These are phyloP conservation scores for Paramuricea clavata DNA, from an alignment of 92 coral and sea anemone genomes.

Conservation along the genomic window DNA sequence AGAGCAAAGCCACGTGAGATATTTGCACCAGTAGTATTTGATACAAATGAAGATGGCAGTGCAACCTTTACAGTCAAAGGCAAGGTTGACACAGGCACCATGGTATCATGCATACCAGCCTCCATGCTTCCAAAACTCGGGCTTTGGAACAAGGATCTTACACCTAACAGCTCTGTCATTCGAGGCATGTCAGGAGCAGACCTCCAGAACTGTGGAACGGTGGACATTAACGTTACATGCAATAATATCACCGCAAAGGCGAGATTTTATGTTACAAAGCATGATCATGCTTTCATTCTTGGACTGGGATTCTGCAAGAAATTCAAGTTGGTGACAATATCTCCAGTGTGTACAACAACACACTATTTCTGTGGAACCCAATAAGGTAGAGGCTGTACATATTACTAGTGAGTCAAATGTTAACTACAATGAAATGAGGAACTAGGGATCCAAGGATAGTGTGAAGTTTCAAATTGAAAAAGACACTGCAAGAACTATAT, in stretches of 20 bases:
- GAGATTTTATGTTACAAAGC: conserved; percentile 61
- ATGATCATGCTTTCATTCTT: conserved; percentile 69
- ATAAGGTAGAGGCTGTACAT: conserved; percentile 72
- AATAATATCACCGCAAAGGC: conserved; percentile 28
- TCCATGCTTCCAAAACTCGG: conserved; percentile 66
- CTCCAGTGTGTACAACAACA: conserved; percentile 74
- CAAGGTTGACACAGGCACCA: conserved; percentile 73
- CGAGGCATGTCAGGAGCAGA: conserved; percentile 73
- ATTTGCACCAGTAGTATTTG: neutral
- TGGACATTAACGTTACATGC: no score
- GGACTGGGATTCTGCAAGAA: conserved; percentile 71
- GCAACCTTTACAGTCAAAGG: conserved; percentile 36
- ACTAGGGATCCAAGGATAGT: no score
- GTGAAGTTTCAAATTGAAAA: no score
- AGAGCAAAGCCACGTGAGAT: neutral
- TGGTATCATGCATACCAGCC: conserved; percentile 63
- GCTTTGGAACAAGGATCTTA: conserved; percentile 56
- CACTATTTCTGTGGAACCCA: conserved; percentile 62
- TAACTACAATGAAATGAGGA: neutral
- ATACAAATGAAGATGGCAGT: no score
- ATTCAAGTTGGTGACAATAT: conserved; percentile 64
- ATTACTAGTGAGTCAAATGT: conserved; percentile 7
- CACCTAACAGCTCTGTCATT: conserved; percentile 60
- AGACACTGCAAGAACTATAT: no score
- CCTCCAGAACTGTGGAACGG: conserved; percentile 71